Evolutionary conservation across 1,140 invertebrate species (phyloP), one percentile per base, ranked within the genome.

Genomic region (Mactra quadrangularis): DNA sequence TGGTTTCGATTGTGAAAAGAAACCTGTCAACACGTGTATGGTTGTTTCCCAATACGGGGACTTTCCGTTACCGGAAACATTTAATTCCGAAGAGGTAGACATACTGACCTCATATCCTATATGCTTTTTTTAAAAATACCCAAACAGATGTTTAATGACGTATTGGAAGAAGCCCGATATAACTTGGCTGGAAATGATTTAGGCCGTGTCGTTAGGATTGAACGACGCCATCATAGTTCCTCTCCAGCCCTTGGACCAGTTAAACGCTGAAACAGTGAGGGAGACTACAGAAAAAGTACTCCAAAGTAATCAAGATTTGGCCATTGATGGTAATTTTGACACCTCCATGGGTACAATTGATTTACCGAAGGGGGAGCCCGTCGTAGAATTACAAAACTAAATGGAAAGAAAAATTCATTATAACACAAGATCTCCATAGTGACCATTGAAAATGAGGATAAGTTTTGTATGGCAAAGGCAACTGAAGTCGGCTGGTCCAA

Each of bases 351-450:
- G 74, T 3, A 17, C 74, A 35, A 77, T 60, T 3, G 11, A 47
- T 25, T 35, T 77, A 31, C 75, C 75, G 3, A 45, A 60, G 52
- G 19, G n/a, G 33, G 68, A 31, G 45, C 2, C 3, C 38, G 35
- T 27, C 35, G 35, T 52, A 29, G 47, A 19, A 9, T 52, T 29
- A 55, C 52, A 6, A 74, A 53, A 27, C 55, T 74, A 22, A 52
- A 3, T 6, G 52, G 52, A 53, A 33, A 41, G 17, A 7, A 55
- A 4, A 9, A 78, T 66, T 41, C 66, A 15, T 19, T 74, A n/a
- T 25, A 72, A 17, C 29, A 57, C 7, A 81, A 72, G 62, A 59
- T 19, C n/a, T 82, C 68, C 25, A 62, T 82, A 25, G 68, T 82
- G 1, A 47, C 52, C 7, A 82, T 82, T 19, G 59, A 50, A 33